Evolutionary conservation across 2,888 invertebrate species (phyloP).

Genomic region (Zonitis immaculata): DNA sequence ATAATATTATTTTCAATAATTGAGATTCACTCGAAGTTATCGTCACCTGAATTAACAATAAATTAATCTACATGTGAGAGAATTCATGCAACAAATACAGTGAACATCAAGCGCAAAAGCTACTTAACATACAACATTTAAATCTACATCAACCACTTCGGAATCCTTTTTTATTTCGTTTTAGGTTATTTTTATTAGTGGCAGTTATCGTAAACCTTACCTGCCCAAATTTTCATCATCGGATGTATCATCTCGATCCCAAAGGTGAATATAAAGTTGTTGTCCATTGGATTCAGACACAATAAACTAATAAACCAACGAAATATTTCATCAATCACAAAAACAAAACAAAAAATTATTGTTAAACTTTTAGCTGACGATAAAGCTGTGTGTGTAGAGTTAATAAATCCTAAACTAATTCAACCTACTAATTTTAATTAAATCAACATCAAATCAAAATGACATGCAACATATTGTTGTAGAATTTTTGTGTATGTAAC

Average conservation of each 20-base stretch:
- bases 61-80: too few species aligned
- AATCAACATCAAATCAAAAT: slow-evolving; percentile 3
- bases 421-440: too few species aligned
- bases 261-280: slow-evolving; percentile 68
- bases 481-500: slow-evolving; percentile 10
- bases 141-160: background rate
- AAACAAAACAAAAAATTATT: slow-evolving; percentile 9
- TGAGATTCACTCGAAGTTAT: slow-evolving; percentile 72
- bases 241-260: slow-evolving; percentile 83
- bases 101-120: background rate
- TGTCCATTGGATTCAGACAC: slow-evolving; percentile 66
- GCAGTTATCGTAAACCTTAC: slow-evolving; percentile 54
- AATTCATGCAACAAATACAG: background rate
- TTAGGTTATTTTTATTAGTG: background rate
- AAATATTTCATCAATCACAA: background rate
- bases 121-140: background rate
- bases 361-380: too few species aligned
- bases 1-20: slow-evolving; percentile 68
- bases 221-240: slow-evolving; percentile 85
- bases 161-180: background rate
- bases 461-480: slow-evolving; percentile 17
- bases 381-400: slow-evolving; percentile 9
- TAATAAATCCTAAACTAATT: slow-evolving; percentile 11
- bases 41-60: slow-evolving; percentile 65
- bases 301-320: slow-evolving; percentile 39